Base-by-base conservation (phyloP, 2,888 invertebrate species). In the Drosophila mercatorum region DNA sequence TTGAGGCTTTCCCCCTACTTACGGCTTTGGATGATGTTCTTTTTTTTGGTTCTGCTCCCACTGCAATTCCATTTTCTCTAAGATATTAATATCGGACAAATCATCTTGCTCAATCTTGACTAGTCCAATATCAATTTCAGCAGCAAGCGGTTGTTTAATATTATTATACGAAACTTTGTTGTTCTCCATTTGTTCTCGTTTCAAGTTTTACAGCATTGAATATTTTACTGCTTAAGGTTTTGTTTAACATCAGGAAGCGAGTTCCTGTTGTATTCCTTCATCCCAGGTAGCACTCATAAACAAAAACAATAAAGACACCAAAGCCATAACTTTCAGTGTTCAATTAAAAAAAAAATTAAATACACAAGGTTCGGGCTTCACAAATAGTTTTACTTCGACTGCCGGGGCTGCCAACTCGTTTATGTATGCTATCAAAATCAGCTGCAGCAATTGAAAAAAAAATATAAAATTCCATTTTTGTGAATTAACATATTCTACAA, bases 71-170 rank as follows among this genome's bases (percentile, higher is more conserved):
- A 57, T 67, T 12, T 58, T 67, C 2, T 68, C 51, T 38, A 51
- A 7, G 8, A 38, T 58, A 58, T 68, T 56, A 26, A 68, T 47
- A 10, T 58, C 68, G 0, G 67, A 10, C 3, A 34, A 17, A 2
- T 31, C 43, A 36, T 68, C 43, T 43, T 51, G 38, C 44, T 69
- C 68, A 43, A 69, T 38, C n/a, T 69, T 69, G 8, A 69, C 68
- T 36, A 69, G 40, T 14, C 68, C 69, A 55, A 69, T 43, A 43
- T 69, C 68, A 40, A 69, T 69, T 26, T 69, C 60, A 12, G 3
- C 49, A 11, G 43, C 36, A n/a, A 31, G 11, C 11, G 36, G 43
- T 26, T 51, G 38, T 26, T 58, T 66, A 12, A n/a, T 28, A 10
- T 36, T 52, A 28, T 36, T 52, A 28, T 17, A 22, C 4, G 57